These are phyloP conservation scores for Apostichopus parvimensis DNA, from an alignment of 35 echinoderm and acorn worm genomes.

Conservation along the genomic window DNA sequence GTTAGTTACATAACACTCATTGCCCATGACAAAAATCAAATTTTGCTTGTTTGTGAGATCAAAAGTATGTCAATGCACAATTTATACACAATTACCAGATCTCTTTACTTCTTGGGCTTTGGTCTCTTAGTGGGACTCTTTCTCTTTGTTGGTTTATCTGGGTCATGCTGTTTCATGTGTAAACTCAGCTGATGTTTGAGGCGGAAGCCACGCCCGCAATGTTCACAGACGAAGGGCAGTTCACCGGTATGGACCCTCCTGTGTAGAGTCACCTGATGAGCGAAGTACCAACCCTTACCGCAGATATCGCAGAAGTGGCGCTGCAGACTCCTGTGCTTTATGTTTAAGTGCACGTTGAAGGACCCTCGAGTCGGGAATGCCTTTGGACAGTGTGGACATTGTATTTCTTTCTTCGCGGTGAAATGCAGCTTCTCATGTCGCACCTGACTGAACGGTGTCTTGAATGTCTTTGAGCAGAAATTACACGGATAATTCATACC, in stretches of 20 bases:
- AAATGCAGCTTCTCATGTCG: slow-evolving; percentile 29
- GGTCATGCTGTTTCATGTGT: slow-evolving; percentile 34
- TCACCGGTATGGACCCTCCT: slow-evolving; percentile 42
- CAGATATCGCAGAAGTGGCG: slow-evolving; percentile 40
- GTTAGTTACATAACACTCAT: no score
- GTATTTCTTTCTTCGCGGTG: not conserved
- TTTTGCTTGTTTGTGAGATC: no score
- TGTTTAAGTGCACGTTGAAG: slow-evolving; percentile 42
- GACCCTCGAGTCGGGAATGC: not conserved
- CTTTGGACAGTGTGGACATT: slow-evolving; percentile 17
- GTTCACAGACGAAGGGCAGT: slow-evolving; percentile 16
- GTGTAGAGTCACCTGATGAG: slow-evolving; percentile 13
- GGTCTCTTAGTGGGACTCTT: not conserved
- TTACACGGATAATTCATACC: slow-evolving; percentile 15
- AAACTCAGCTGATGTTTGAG: slow-evolving; percentile 9
- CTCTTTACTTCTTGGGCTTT: not conserved
- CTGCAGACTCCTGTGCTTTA: slow-evolving; percentile 20
- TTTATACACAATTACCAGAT: no score
- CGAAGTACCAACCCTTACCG: slow-evolving; percentile 39
- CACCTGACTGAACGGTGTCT: slow-evolving; percentile 8
- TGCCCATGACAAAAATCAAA: no score
- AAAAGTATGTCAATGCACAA: no score
- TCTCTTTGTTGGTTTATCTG: not conserved
- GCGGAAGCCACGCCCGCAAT: slow-evolving; percentile 16
- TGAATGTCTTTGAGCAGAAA: slow-evolving; percentile 36